Evolutionary conservation across 2,797 vertebrate genomes (phyloP).

Genomic region (Lagodon rhomboides): DNA sequence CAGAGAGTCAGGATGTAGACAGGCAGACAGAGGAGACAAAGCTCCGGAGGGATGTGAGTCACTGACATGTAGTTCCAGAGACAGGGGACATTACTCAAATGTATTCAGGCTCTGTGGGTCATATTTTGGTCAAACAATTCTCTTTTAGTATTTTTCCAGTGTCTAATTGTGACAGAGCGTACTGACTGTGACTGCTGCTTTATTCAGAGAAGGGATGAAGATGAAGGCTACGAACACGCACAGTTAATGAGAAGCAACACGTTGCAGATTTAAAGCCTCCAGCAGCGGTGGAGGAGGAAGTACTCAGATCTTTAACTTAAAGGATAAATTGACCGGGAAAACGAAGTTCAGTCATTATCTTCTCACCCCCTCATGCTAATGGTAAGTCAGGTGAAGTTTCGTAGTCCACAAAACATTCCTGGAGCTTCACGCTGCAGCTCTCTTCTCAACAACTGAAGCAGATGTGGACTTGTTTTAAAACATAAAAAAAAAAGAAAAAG

Average conservation of each 20-base stretch:
- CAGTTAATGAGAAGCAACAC: slow-evolving; percentile 15
- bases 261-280: slow-evolving; percentile 2
- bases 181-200: slow-evolving; percentile 2
- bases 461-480: too few relatives aligned
- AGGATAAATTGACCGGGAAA: too few relatives aligned
- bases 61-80: slow-evolving; percentile 27
- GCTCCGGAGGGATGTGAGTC: slow-evolving; percentile 41
- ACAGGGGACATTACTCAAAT: slow-evolving; percentile 32
- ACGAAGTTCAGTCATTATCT: too few relatives aligned
- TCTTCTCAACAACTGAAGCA: too few relatives aligned
- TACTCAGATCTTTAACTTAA: too few relatives aligned
- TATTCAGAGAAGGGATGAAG: slow-evolving; percentile 22
- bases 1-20: slow-evolving; percentile 12
- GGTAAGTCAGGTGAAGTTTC: too few relatives aligned
- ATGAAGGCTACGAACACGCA: slow-evolving; percentile 6
- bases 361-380: too few relatives aligned
- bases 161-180: slow-evolving; percentile 15
- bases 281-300: not conserved
- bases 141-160: not conserved
- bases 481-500: too few relatives aligned
- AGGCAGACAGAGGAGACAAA: slow-evolving; percentile 13
- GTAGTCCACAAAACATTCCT: too few relatives aligned
- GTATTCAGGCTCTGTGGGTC: slow-evolving; percentile 37
- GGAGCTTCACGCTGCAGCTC: too few relatives aligned
- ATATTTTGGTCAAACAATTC: slow-evolving; percentile 23